Evolutionary conservation across 2,888 invertebrate genomes (phyloP), one percentile per base, ranked within the genome.

Genomic region (Dynastes maya): DNA sequence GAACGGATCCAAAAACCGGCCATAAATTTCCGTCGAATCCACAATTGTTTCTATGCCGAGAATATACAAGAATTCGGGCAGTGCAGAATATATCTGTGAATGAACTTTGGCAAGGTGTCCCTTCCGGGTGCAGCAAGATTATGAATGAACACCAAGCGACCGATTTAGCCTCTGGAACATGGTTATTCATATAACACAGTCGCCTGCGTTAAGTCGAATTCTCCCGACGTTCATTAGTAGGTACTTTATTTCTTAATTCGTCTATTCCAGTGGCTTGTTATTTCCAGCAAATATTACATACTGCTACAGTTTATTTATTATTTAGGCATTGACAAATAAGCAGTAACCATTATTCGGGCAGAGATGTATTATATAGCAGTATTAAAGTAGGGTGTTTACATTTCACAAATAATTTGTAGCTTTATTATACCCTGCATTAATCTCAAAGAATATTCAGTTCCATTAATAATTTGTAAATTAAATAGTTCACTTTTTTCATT

Each of bases 51-150:
- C 72, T 72, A 78, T 72, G 71, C 78, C 72, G 78, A 78, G 78
- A 78, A 78, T 78, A 78, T 78, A 78, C 68, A 79, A 79, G 79
- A 77, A 76, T 77, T 79, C 77, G 77, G 79, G 67, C 77, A 77
- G 77, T 77, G 77, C 79, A 74, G 78, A 80, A 78, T 80, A 76
- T 80, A 82, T 84, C 83, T 84, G 84, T 84, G 84, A 84, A 84
- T 84, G 84, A 84, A 84, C 84, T 84, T 84, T 84, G 84, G 84
- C 83, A 84, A 84, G 84, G 84, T 84, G 83, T 83, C 82, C 80
- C 83, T 84, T 84, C 84, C 84, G 84, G 83, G 84, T 83, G 49
- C 77, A 70, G 78, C 76, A 80, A 82, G 84, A 84, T 84, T 84
- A 83, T 84, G 84, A 84, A 84, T 84, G 84, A 84, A 84, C 83